Base-by-base conservation (phyloP, 2,797 vertebrate species). In the Liparis tanakae region DNA sequence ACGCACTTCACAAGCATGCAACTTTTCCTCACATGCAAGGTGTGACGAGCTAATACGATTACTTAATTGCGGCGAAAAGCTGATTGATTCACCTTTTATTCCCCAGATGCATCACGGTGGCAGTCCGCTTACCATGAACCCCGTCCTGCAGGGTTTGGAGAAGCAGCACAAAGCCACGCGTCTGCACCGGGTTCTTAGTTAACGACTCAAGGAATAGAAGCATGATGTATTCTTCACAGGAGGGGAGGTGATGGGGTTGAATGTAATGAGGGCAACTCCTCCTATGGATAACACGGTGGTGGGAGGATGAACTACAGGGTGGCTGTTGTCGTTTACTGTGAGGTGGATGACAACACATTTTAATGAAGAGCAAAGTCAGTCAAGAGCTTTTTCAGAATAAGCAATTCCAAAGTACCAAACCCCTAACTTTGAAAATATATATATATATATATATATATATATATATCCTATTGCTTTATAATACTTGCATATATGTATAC, bases 11-110 rank as follows among this genome's bases (percentile, higher is more conserved):
- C n/a, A 36, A 20, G 25, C 25, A 55, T 9, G 17, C n/a, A 68
- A 58, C 59, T 59, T 57, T 70, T 71, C 39, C 13, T 30, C 22
- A 51, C 43, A 72, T 2, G 3, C 33, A 39, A 67, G 64, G 69
- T 84, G 67, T n/a, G 71, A 58, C 64, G 20, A 6, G 41, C 34
- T 72, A 83, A 85, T 67, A 22, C 46, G 66, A 72, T 86, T 78
- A 75, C 50, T 77, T 75, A 0, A 67, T 72, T 68, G 58, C n/a
- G 2, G 34, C 33, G 44, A 64, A 63, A 70, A 70, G 70, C 71
- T 57, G 73, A 37, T 81, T 50, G 60, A 74, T 83, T 78, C 66
- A 46, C 33, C 70, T 18, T 82, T 81, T 82, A 60, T 72, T 75
- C 53, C 72, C 79, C 53, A 41, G 74, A 85, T 15, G 8, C 53